Evolutionary conservation across 2,888 invertebrate genomes (phyloP), one percentile per base, ranked within the genome.

Genomic region (Podotricha telesiphe): DNA sequence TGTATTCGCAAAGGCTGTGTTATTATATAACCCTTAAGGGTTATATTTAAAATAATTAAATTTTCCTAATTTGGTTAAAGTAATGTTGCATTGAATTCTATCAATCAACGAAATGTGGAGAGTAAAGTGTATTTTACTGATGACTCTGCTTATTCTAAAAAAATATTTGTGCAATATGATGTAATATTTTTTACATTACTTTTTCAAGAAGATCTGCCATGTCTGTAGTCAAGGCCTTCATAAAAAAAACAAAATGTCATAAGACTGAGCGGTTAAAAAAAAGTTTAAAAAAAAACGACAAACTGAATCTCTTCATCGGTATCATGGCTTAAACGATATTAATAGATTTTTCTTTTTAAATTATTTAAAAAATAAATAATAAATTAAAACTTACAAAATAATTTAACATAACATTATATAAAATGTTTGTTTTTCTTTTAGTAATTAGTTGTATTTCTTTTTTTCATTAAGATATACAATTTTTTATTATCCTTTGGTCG

Each of bases 231-330:
- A 74, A 63, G 76, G 65, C 72, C 66, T 68, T 61, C n/a, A 56
- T 83, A 80, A 78, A 83, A 80, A 83, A 83, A 78, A 85, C 78
- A 82, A 81, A 84, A 89, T 88, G 90, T 91, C 89, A 91, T 90
- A 92, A 91, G 91, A 93, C 92, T 91, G 91, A 91, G 84, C 83
- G 89, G 86, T 90, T 87, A 86, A 87, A 85, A 85, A 59, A 61
- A 61, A 37, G 7, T 13, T 84, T 37, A 59, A 83, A 69, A 68
- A 63, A 59, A 67, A 70, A 70, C 65, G 47, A 67, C 68, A 68
- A 68, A 74, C 50, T 69, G 68, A 72, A 71, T 65, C 67, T 71
- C 74, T 68, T 69, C 65, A 65, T 72, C 72, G 68, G 64, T 74
- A 65, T 73, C 73, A 70, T 64, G 66, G 56, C 55, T 50, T 64